These are phyloP conservation scores for Pyrgus malvae DNA, from an alignment of 2,888 invertebrate species.

Conservation along the genomic window DNA sequence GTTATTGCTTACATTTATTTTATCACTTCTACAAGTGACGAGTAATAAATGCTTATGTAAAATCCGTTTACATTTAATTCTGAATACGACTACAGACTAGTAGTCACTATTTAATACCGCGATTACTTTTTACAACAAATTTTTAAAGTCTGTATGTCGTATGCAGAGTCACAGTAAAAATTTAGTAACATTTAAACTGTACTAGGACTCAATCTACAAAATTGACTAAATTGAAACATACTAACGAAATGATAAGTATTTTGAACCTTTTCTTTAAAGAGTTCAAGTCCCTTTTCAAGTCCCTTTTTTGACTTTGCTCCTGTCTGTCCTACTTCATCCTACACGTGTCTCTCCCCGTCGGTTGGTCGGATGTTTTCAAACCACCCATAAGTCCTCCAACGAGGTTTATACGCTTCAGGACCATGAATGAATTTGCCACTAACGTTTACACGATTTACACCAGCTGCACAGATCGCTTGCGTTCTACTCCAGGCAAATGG, in stretches of 20 bases:
- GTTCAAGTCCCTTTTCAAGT: no score
- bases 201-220: slow-evolving; percentile 8
- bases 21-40: slow-evolving; percentile 17
- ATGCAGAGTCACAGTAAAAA: slow-evolving; percentile 6
- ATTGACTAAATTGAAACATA: background rate
- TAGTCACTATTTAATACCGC: background rate
- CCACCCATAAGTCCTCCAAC: no score
- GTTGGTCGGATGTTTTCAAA: no score
- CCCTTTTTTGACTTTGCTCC: no score
- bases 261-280: no score
- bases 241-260: no score
- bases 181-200: background rate
- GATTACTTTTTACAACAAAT: background rate
- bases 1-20: slow-evolving; percentile 32
- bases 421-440: no score
- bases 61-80: background rate
- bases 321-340: no score
- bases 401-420: no score
- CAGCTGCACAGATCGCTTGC: no score
- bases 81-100: slow-evolving; percentile 8
- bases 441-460: no score
- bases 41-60: slow-evolving; percentile 20
- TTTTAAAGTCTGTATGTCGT: background rate
- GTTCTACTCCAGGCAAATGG: background rate
- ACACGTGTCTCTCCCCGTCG: no score